A percentile compares a stretch with the other conserved stretches of the same genome.
phyloP scores from a whole-genome alignment of 2,797 vertebrate species.

The Muscicapa striata region DNA sequence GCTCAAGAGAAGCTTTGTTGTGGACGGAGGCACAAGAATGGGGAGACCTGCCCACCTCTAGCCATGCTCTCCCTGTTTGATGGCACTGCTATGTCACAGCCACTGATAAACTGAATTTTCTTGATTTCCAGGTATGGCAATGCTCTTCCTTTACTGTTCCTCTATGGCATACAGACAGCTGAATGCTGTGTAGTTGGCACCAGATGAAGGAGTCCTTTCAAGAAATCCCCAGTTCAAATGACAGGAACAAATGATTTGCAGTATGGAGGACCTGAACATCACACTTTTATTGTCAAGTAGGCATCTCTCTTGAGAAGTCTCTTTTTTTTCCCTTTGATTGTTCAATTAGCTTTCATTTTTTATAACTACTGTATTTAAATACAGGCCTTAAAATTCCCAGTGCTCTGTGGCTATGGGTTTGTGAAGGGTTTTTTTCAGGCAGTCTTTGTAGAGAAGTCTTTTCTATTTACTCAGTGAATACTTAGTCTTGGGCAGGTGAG shows the following conservation, averaged over 20 bases:
- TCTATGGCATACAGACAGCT: background rate
- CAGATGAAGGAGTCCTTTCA: background rate
- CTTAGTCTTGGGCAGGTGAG: background rate
- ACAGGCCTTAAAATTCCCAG: background rate
- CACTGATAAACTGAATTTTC: background rate
- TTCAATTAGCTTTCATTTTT: background rate
- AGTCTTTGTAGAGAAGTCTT: background rate
- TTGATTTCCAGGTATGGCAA: background rate
- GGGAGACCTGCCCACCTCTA: background rate
- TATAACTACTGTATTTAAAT: background rate
- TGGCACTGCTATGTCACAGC: background rate
- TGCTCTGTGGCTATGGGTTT: background rate
- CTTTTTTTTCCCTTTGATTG: background rate
- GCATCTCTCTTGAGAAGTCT: background rate
- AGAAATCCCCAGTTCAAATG: background rate
- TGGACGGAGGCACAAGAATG: background rate
- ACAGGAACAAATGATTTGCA: background rate
- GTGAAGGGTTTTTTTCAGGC: rapidly evolving
- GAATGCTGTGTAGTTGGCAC: background rate
- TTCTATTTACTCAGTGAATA: background rate
- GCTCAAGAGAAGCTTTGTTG: background rate
- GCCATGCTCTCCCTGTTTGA: background rate
- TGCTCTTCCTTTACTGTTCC: background rate
- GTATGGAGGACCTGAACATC: background rate
- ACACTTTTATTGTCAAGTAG: background rate